Base-by-base conservation (phyloP, 2,797 vertebrate genomes). In the Chiloscyllium punctatum region DNA sequence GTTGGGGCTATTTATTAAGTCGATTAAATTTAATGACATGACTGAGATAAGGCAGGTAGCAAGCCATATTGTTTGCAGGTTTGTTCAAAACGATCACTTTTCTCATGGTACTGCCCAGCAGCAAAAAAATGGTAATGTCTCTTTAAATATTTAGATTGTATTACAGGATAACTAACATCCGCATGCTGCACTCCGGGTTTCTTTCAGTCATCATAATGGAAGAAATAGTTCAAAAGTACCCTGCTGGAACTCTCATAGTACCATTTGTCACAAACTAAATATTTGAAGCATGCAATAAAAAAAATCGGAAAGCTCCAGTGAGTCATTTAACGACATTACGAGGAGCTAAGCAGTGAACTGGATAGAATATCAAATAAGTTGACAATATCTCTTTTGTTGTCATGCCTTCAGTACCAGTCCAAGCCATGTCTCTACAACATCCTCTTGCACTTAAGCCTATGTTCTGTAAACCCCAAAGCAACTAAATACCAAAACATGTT, bases 381-480 rank as follows among this genome's bases (percentile, higher is more conserved):
- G 94, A 95, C 94, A 95, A 95, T 95, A 95, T 95, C 94, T 77
- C 94, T 95, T 95, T 95, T 95, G 94, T 95, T 77, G 71, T 95
- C 94, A 95, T 95, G 48, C 48, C 74, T 95, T 77, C 94, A 95
- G 51, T 95, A 69, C 71, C 94, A 77, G 94, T 33, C 30, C 27
- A 95, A 74, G 33, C 71, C 94, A 74, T n/a, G 94, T 95, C 94
- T 95, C 53, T 72, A 72, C 94, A 95, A 95, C 94, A 95, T 95
- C 94, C 94, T 95, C 94, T 95, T 77, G 71, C 71, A 95, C 69
- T 74, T 53, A 74, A 95, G 71, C 71, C 42, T 77, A 71, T 33
- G 94, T 51, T 95, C 94, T 25, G 48, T 77, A 95, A 95, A 95
- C 94, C 71, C 82, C 94, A 77, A 77, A 53, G 71, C 94, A 95